phyloP scores from a whole-genome alignment of 2,797 vertebrate genomes.

The Champsocephalus gunnari region DNA sequence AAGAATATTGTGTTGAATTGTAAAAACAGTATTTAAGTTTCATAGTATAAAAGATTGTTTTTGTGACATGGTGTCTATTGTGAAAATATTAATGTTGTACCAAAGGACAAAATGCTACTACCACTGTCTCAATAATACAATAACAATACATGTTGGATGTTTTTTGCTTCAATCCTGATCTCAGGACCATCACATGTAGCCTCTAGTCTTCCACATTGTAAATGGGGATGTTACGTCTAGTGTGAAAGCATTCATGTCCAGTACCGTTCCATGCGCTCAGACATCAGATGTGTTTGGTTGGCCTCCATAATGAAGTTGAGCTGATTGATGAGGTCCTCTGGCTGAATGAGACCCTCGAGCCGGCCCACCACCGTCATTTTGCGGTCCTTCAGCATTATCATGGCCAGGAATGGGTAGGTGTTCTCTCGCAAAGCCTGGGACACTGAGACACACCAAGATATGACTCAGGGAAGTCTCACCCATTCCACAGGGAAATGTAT shows the following conservation, averaged over 20 bases:
- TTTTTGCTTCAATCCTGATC: neutral
- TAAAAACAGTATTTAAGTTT: too few species aligned
- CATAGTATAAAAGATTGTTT: too few species aligned
- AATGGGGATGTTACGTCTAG: neutral
- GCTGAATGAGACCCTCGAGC: constrained; percentile 96
- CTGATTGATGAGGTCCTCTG: constrained; percentile 97
- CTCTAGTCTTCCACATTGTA: neutral
- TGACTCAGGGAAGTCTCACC: neutral
- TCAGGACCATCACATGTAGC: neutral
- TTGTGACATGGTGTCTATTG: too few species aligned
- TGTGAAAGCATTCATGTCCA: neutral
- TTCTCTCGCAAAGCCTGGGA: constrained; percentile 98
- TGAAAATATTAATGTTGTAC: too few species aligned
- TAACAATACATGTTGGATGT: too few species aligned
- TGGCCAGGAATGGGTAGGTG: constrained; percentile 97
- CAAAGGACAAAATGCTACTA: too few species aligned
- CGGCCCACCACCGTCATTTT: constrained; percentile 98
- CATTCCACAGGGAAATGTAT: neutral
- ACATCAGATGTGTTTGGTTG: constrained; percentile 97
- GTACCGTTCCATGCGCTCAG: constrained; percentile 96
- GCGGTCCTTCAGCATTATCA: constrained; percentile 98
- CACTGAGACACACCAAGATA: constrained; percentile 81
- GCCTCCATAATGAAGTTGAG: constrained; percentile 98
- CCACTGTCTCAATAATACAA: too few species aligned
- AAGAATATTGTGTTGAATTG: too few species aligned